These are phyloP conservation scores for Drosophila eugracilis DNA, from an alignment of 1,140 invertebrate species.

Conservation along the genomic window DNA sequence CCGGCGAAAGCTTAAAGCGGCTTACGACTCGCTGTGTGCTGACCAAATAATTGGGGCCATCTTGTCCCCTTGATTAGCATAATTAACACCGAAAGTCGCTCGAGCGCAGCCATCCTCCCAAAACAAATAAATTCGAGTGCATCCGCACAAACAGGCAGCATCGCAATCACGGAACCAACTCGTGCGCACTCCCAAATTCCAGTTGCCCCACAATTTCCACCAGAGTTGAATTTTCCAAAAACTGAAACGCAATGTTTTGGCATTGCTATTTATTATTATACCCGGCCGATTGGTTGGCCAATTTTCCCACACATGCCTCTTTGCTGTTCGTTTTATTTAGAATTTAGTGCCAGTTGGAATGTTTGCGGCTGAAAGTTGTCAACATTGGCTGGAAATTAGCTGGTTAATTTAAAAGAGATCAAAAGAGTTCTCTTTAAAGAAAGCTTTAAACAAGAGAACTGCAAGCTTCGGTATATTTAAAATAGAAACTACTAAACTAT, in stretches of 20 bases:
- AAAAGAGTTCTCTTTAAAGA: no score
- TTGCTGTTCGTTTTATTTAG: conserved; percentile 3
- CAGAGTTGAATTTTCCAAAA: conserved; percentile 6
- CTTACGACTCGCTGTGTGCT: conserved; percentile 69
- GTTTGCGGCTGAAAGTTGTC: not conserved
- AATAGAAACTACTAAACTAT: not conserved
- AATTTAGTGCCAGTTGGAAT: not conserved
- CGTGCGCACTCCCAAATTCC: conserved; percentile 20
- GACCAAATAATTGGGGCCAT: conserved; percentile 68
- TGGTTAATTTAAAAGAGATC: no score
- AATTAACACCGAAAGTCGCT: conserved; percentile 44
- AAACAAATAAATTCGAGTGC: conserved; percentile 30
- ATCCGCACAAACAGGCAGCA: conserved; percentile 21
- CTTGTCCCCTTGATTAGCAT: conserved; percentile 54
- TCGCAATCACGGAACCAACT: conserved; percentile 22
- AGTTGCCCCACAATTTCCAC: conserved; percentile 24
- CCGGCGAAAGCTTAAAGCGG: conserved; percentile 53
- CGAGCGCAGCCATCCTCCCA: conserved; percentile 17
- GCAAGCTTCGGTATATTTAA: no score
- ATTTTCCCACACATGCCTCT: conserved; percentile 10
- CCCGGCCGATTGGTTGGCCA: conserved; percentile 12
- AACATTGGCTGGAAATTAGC: not conserved
- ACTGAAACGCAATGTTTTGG: conserved; percentile 10
- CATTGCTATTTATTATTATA: conserved; percentile 19
- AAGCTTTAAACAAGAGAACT: no score